Conservation (phyloP, 2,888 invertebrate genomes). For the Lepas anatifera region DNA sequence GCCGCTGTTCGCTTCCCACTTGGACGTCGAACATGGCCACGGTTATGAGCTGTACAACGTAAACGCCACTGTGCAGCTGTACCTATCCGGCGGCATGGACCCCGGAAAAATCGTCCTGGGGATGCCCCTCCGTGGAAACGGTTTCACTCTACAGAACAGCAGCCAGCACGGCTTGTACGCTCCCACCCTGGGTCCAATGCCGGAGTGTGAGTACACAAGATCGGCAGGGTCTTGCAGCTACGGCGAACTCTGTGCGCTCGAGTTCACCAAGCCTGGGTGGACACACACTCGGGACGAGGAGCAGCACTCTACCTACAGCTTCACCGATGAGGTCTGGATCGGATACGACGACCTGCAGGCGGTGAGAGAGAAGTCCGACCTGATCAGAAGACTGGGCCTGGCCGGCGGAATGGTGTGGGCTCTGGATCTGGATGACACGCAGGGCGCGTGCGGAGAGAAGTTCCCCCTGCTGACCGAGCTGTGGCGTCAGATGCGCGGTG, state of each 20-base stretch:
- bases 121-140: constrained; percentile 68
- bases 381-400: constrained; percentile 49
- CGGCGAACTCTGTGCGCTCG: background rate
- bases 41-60: constrained; percentile 42
- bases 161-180: constrained; percentile 42
- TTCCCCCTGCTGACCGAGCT: constrained; percentile 48
- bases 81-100: constrained; percentile 57
- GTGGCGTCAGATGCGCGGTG: background rate
- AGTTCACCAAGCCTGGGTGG: constrained; percentile 43
- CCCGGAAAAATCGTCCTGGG: constrained; percentile 66
- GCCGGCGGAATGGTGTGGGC: constrained; percentile 83
- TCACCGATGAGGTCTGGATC: constrained; percentile 49
- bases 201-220: constrained; percentile 55
- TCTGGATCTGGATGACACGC: constrained; percentile 75
- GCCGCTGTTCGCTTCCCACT: constrained; percentile 40
- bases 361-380: constrained; percentile 47
- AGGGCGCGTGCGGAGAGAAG: constrained; percentile 51
- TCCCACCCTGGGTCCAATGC: constrained; percentile 42
- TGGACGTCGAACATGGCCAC: constrained; percentile 22
- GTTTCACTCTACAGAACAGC: constrained; percentile 43
- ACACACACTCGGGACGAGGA: constrained; percentile 51
- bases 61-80: constrained; percentile 57
- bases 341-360: constrained; percentile 63
- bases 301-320: constrained; percentile 48
- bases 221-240: constrained; percentile 72